phyloP scores from a whole-genome alignment of 2,113 vertebrate genomes.

The Vulpes lagopus region DNA sequence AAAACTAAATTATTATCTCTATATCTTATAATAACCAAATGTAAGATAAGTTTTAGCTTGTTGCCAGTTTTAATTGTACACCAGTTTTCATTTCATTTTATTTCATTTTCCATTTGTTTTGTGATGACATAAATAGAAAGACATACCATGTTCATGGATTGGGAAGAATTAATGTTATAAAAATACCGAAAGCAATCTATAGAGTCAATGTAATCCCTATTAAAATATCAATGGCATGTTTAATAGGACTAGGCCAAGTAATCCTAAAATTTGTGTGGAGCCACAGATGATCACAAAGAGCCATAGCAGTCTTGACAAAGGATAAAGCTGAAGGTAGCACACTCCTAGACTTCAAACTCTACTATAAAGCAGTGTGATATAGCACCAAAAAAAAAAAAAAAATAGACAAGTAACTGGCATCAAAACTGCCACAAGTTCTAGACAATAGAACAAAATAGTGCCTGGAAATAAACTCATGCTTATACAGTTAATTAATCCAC shows the following conservation, averaged over 20 bases:
- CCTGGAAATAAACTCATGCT: background rate
- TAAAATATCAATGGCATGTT: background rate
- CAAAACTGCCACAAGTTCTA: background rate
- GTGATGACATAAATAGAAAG: background rate
- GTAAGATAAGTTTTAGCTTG: background rate
- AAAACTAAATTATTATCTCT: background rate
- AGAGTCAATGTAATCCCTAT: background rate
- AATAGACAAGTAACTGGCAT: background rate
- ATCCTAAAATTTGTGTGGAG: background rate
- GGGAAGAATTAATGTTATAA: background rate
- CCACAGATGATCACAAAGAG: background rate
- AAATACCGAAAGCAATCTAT: background rate
- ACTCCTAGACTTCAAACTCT: background rate
- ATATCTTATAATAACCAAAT: background rate
- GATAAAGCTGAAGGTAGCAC: background rate
- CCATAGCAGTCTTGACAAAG: background rate
- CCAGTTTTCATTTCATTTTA: background rate
- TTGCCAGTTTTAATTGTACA: background rate
- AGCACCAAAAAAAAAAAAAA: background rate
- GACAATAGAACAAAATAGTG: background rate
- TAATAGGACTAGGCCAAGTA: background rate
- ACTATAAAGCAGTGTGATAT: background rate
- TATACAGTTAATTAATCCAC: background rate
- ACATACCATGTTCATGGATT: background rate
- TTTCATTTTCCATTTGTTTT: background rate